Evolutionary conservation across 2,888 invertebrate genomes (phyloP).

Genomic region (Invenusta paracnida): DNA sequence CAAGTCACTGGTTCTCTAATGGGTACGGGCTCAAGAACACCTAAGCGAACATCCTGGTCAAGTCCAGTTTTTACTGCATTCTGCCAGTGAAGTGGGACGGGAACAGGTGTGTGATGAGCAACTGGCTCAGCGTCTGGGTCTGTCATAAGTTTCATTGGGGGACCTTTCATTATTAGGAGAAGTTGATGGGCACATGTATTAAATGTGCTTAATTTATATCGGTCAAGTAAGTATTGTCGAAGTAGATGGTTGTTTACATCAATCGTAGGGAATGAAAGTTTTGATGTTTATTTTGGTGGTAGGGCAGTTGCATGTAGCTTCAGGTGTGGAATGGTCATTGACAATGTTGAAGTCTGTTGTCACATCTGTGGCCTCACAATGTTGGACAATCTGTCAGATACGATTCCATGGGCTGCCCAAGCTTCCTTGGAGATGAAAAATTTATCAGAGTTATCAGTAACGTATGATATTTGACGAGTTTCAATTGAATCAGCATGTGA

Average conservation of each 20-base stretch:
- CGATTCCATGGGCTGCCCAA: constrained; percentile 48
- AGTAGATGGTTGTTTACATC: not conserved
- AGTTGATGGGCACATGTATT: too few species aligned
- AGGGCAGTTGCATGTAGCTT: not conserved
- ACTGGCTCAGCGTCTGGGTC: too few species aligned
- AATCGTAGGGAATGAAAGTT: not conserved
- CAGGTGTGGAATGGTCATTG: not conserved
- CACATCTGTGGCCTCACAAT: too few species aligned
- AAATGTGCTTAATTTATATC: not conserved
- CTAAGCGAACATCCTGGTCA: not conserved
- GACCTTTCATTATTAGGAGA: too few species aligned
- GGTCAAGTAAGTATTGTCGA: not conserved
- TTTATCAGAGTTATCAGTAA: constrained; percentile 49
- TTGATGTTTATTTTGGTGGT: too few species aligned
- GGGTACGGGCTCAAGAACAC: not conserved
- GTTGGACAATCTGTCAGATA: constrained; percentile 46
- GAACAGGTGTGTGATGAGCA: not conserved
- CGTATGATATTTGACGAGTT: constrained; percentile 49
- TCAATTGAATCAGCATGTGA: constrained; percentile 40
- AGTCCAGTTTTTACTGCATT: not conserved
- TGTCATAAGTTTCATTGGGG: not conserved
- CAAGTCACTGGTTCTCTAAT: not conserved
- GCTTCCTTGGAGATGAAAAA: constrained; percentile 49
- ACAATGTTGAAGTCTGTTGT: too few species aligned
- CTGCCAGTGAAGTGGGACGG: not conserved